Evolutionary conservation across 2,888 invertebrate genomes (phyloP).

Genomic region (Drosophila silvestris): DNA sequence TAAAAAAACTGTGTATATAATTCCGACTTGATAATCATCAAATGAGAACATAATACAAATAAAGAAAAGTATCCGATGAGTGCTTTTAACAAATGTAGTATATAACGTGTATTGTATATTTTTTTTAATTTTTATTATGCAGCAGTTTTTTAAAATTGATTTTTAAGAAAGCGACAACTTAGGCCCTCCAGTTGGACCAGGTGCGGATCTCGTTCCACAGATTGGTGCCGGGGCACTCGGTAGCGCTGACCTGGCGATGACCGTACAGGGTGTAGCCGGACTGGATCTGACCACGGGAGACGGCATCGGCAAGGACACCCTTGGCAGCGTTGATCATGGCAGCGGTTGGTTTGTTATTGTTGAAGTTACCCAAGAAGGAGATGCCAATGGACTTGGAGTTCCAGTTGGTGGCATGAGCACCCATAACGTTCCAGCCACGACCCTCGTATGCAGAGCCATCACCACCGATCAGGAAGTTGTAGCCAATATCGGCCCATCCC

Average conservation of each 20-base stretch:
- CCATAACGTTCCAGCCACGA: constrained; percentile 74
- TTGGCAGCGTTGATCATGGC: constrained; percentile 68
- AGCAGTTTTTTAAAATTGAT: constrained; percentile 1
- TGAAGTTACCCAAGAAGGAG: constrained; percentile 77
- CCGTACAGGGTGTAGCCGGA: constrained; percentile 68
- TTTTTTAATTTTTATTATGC: constrained; percentile 27
- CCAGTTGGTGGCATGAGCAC: constrained; percentile 76
- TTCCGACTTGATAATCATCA: not conserved
- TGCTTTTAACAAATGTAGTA: constrained; percentile 11
- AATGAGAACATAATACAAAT: not conserved
- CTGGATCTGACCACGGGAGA: constrained; percentile 58
- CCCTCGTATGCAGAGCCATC: constrained; percentile 81
- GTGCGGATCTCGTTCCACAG: constrained; percentile 77
- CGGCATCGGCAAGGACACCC: constrained; percentile 66
- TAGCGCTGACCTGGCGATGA: constrained; percentile 77
- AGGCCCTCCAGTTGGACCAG: constrained; percentile 77
- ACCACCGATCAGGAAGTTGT: constrained; percentile 76
- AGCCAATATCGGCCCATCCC: constrained; percentile 78
- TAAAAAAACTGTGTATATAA: not conserved
- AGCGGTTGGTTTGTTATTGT: constrained; percentile 46
- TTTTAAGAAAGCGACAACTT: not conserved
- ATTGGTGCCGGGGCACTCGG: constrained; percentile 81
- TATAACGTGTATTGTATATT: constrained; percentile 23
- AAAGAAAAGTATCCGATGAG: not conserved
- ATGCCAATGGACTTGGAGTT: constrained; percentile 78